These are phyloP conservation scores for Poecile montanus DNA, from an alignment of 2,797 vertebrate species.

Conservation along the genomic window DNA sequence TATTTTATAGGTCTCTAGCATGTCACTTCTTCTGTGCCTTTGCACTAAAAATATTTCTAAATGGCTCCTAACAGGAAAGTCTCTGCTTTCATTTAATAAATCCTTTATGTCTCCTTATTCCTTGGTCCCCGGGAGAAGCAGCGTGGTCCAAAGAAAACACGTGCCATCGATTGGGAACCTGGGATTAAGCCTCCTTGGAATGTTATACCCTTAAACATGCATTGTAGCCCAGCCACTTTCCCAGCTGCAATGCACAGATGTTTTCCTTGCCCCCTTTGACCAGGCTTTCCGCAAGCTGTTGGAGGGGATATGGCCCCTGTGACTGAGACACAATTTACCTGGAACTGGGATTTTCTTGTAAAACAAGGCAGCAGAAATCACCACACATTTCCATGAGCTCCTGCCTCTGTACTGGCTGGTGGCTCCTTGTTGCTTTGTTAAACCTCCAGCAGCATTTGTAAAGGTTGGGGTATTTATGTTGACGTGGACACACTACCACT, in stretches of 20 bases:
- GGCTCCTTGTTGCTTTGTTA: neutral
- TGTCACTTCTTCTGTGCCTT: neutral
- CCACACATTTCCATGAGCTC: neutral
- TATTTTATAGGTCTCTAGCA: slow-evolving; percentile 21
- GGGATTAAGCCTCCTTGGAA: neutral
- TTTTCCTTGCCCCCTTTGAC: neutral
- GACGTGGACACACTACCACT: neutral
- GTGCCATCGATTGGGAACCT: rapidly evolving
- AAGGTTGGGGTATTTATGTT: neutral
- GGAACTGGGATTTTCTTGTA: neutral
- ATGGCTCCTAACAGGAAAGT: neutral
- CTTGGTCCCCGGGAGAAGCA: neutral
- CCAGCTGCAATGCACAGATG: neutral
- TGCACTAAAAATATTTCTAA: slow-evolving; percentile 8
- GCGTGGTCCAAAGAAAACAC: neutral
- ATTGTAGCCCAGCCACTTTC: neutral
- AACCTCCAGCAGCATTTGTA: neutral
- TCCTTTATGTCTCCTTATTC: neutral
- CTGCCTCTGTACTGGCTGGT: neutral
- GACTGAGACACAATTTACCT: neutral
- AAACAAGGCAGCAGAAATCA: neutral
- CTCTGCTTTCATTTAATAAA: neutral
- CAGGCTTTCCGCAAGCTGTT: neutral
- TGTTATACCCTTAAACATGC: neutral
- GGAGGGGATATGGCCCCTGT: neutral